A percentile compares a stretch with the other conserved stretches of the same genome.
Evolutionary conservation across 2,797 vertebrate genomes (phyloP).

Genomic region (Geotrypetes seraphini): DNA sequence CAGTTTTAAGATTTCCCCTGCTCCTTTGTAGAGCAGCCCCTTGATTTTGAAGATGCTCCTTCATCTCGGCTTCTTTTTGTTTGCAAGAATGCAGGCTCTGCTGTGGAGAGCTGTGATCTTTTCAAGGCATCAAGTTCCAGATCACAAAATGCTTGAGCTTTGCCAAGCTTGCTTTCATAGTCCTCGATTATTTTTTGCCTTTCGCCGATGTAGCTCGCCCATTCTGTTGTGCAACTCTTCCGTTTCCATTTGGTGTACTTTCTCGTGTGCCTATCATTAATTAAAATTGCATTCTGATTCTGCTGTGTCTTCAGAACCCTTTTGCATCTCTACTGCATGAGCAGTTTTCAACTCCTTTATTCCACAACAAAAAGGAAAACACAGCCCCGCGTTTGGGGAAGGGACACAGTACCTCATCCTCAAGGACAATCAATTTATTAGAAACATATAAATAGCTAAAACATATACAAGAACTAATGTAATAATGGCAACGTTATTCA

Average conservation of each 20-base stretch:
- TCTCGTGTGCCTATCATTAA: conserved; percentile 81
- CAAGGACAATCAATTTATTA: too few relatives aligned
- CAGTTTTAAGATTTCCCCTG: conserved; percentile 78
- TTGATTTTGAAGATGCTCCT: conserved; percentile 87
- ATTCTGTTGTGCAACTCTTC: conserved; percentile 74
- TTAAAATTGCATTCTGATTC: conserved; percentile 79
- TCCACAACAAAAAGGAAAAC: too few relatives aligned
- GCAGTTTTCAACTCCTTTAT: conserved; percentile 73
- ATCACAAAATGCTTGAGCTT: conserved; percentile 91
- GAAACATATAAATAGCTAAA: too few relatives aligned
- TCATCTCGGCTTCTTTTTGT: conserved; percentile 85
- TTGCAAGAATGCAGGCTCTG: conserved; percentile 87
- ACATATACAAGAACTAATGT: too few relatives aligned
- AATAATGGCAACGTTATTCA: too few relatives aligned
- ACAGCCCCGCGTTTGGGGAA: too few relatives aligned
- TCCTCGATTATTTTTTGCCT: conserved; percentile 86
- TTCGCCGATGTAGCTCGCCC: conserved; percentile 82
- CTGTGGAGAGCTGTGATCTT: conserved; percentile 88
- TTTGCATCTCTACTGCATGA: conserved; percentile 84
- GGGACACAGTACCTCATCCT: too few relatives aligned
- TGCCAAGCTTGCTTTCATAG: conserved; percentile 86
- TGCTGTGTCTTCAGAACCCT: conserved; percentile 82
- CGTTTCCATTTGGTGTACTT: conserved; percentile 75
- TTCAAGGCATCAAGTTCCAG: conserved; percentile 93
- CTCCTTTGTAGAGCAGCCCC: conserved; percentile 86